Base-by-base conservation (phyloP, 2,797 vertebrate genomes). In the Linurgus olivaceus region DNA sequence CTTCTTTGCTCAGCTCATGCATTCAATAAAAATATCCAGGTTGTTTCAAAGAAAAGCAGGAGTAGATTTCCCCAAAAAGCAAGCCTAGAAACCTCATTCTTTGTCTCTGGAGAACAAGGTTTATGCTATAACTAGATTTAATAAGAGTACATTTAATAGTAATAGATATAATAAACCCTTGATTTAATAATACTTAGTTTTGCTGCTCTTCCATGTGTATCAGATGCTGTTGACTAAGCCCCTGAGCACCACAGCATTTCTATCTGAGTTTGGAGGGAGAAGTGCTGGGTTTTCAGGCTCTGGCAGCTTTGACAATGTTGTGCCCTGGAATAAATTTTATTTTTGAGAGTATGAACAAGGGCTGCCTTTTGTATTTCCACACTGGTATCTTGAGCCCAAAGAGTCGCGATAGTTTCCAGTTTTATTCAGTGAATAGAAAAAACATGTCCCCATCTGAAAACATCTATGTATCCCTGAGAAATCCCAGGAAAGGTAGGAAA, bases 321-420 rank as follows among this genome's bases (percentile, higher is more conserved):
- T 95, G 74, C 16, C 70, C 97, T 13, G 97, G 91, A 88, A 98
- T 97, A 96, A 98, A 98, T 96, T 98, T 98, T 87, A 98, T 97
- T 13, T 96, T 95, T 96, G 97, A 98, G 3, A 95, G 98, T 24
- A 97, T 97, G 70, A 98, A 98, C 85, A 96, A 98, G 96, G 98
- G 98, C 94, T 96, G 95, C 14, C 70, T 98, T 59, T 97, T 95
- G 72, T 98, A 98, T 83, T 83, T 91, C 19, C 97, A 98, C 96
- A 88, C 72, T 0, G 10, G 42, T 55, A 35, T 94, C 19, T 57
- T 79, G 9, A 97, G 94, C 58, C 95, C 95, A 88, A 97, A 96
- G 96, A 98, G 97, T 67, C 94, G 58, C 17, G 97, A 98, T 96
- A 96, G 91, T 88, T 98, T 98, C 93, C 97, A 97, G 38, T 98